Conservation (phyloP, 2,888 invertebrate genomes). For the Buathra laborator region DNA sequence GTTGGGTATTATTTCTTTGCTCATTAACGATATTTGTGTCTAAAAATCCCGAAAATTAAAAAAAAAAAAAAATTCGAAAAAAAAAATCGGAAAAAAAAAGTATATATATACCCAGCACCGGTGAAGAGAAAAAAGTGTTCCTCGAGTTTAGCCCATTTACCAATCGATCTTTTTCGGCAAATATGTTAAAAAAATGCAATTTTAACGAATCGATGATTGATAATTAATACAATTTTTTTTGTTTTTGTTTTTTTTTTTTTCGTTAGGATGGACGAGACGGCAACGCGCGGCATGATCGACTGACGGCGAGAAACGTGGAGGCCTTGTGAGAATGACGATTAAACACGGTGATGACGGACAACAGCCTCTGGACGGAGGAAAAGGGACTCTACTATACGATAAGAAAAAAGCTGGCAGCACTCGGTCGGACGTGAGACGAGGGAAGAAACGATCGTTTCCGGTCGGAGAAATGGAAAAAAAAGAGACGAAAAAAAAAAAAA, state of each 20-base stretch:
- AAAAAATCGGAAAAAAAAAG: background rate
- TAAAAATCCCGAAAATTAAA: background rate
- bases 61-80: background rate
- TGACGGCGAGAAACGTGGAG: constrained; percentile 80
- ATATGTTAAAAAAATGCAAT: too few relatives aligned
- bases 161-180: background rate
- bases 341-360: constrained; percentile 72
- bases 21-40: background rate
- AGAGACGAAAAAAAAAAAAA: constrained; percentile 45
- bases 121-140: constrained; percentile 22
- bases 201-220: background rate
- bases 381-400: constrained; percentile 25
- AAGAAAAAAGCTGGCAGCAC: constrained; percentile 56
- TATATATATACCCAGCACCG: constrained; percentile 31
- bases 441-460: constrained; percentile 69
- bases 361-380: constrained; percentile 57
- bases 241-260: constrained; percentile 41
- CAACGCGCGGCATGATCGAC: constrained; percentile 83
- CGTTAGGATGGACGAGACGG: constrained; percentile 84
- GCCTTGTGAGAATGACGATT: constrained; percentile 70
- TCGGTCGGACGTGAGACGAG: constrained; percentile 55
- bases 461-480: constrained; percentile 62
- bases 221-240: constrained; percentile 16
- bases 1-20: constrained; percentile 11
- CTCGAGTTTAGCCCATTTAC: constrained; percentile 10